A percentile compares a stretch with the other conserved stretches of the same genome.
phyloP scores from a whole-genome alignment of 2,113 vertebrate species.

The Chrysemys picta region DNA sequence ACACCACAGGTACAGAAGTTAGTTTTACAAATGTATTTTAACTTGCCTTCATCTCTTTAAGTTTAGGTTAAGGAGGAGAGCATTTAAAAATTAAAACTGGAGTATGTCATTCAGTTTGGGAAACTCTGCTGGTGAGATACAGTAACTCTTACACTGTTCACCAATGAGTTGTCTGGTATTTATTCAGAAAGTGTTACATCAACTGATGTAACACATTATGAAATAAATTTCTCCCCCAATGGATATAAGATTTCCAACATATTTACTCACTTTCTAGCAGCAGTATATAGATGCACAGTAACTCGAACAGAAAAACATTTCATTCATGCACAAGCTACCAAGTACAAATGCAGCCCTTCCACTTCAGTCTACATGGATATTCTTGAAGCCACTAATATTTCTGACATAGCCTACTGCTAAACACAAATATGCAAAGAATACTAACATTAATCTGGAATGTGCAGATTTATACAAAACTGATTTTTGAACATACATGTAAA shows the following conservation, averaged over 20 bases:
- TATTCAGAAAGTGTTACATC: not conserved
- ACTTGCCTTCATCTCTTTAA: not conserved
- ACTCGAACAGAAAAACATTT: constrained; percentile 36
- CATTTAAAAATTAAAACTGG: not conserved
- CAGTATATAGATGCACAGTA: not conserved
- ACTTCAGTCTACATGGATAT: not conserved
- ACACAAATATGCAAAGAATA: not conserved
- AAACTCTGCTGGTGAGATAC: not conserved
- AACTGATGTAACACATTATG: not conserved
- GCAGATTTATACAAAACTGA: not conserved
- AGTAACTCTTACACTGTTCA: not conserved
- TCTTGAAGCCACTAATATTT: constrained; percentile 54
- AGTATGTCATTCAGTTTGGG: not conserved
- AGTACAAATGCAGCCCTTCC: constrained; percentile 4
- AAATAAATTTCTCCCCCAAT: not conserved
- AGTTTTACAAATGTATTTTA: not conserved
- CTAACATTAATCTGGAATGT: not conserved
- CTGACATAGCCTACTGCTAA: constrained; percentile 25
- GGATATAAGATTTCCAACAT: not conserved
- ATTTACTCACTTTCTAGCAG: not conserved
- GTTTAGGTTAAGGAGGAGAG: not conserved
- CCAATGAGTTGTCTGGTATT: not conserved
- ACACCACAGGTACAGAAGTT: not conserved
- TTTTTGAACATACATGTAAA: not conserved
- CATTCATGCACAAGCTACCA: not conserved